Evolutionary conservation across 2,797 vertebrate genomes (phyloP), one percentile per base, ranked within the genome.

Genomic region (Oceanodroma leucorhoa): DNA sequence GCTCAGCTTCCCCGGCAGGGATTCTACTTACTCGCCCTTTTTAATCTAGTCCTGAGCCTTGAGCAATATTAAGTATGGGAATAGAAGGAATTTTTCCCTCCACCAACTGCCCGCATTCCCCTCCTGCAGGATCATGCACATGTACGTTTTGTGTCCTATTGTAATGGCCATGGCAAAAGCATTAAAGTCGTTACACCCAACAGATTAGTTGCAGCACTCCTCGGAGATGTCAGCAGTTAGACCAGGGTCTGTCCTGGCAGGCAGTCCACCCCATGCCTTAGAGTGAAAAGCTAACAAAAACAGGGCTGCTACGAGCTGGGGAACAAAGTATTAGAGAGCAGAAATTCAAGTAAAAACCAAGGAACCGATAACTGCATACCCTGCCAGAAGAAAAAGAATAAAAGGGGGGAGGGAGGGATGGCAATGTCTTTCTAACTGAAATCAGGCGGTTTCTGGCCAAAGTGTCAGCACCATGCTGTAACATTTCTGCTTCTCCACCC

Each of bases 21-120:
- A 79, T 88, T 96, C 73, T 77, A 77, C 89, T 91, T 90, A 91
- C 69, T 93, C 1, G 3, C 34, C 70, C 66, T 94, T 95, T 88
- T 92, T 65, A 79, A 94, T 76, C 61, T 46, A 78, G 57, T 58
- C 51, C n/a, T 1, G 3, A 64, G 71, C 75, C 85, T 79, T 48
- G 26, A 86, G 72, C 64, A 86, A 51, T 19, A 84, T 32, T 11
- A 90, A 91, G 26, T 51, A 76, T 29, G 58, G 58, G 76, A 95
- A 76, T 0, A 90, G 54, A 55, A 86, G n/a, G 58, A 83, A 66
- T 70, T 87, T 54, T 27, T 36, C 36, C 45, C 62, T 85, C 55
- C 43, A 85, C 61, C 48, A 75, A 29, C 21, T 70, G 72, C 66
- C 36, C 3, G 2, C 46, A 41, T 41, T 61, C 43, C 27, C 61